These are phyloP conservation scores for Chinchilla lanigera DNA, from an alignment of 2,113 vertebrate species.

Conservation along the genomic window DNA sequence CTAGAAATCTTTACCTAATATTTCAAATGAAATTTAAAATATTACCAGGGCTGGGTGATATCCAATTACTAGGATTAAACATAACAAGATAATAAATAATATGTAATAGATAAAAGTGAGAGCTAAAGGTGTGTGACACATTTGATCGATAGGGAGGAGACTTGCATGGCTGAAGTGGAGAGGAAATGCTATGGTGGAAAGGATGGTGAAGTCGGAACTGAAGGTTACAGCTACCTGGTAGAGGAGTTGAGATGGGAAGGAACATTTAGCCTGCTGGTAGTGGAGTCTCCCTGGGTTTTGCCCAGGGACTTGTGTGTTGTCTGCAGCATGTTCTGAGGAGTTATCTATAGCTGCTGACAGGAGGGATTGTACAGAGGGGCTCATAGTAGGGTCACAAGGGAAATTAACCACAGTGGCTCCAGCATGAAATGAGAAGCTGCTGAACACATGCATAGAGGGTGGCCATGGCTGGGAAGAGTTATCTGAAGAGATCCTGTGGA, in stretches of 20 bases:
- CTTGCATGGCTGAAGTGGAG: not conserved
- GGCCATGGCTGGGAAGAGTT: not conserved
- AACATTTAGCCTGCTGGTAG: not conserved
- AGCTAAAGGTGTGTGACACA: not conserved
- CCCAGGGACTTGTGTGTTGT: not conserved
- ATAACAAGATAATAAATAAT: slow-evolving; percentile 4
- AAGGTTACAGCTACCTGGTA: not conserved
- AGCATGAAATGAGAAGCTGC: not conserved
- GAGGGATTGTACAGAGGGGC: not conserved
- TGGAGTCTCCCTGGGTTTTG: not conserved
- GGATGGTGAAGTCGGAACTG: not conserved
- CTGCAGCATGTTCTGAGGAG: not conserved
- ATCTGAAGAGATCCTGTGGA: not conserved
- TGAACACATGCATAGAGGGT: no score
- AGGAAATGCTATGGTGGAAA: not conserved
- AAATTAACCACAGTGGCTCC: not conserved
- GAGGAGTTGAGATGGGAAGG: not conserved
- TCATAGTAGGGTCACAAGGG: not conserved
- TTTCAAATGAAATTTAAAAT: slow-evolving; percentile 58
- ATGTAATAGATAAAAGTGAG: slow-evolving; percentile 19
- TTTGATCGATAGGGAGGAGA: not conserved
- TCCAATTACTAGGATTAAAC: slow-evolving; percentile 42
- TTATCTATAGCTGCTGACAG: not conserved
- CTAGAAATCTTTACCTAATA: slow-evolving; percentile 40
- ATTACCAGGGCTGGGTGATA: not conserved